Evolutionary conservation across 2,113 vertebrate species (phyloP).

Genomic region (Vombatus ursinus): DNA sequence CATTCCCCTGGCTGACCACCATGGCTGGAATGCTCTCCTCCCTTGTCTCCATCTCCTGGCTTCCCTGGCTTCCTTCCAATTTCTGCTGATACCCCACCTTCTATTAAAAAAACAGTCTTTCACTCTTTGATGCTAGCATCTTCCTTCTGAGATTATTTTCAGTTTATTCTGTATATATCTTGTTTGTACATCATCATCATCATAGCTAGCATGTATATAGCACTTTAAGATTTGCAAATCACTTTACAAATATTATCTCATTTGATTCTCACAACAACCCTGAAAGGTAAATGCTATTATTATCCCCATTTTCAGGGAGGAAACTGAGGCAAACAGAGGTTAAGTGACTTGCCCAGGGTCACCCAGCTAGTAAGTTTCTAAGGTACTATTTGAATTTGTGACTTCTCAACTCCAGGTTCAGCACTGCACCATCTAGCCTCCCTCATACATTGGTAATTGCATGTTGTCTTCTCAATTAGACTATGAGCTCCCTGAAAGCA

Average conservation of each 20-base stretch:
- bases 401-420: neutral
- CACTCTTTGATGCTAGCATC: neutral
- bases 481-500: neutral
- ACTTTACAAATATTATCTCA: neutral
- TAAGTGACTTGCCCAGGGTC: neutral
- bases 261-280: neutral
- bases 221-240: neutral
- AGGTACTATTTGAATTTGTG: neutral
- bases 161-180: neutral
- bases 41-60: neutral
- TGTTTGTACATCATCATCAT: neutral
- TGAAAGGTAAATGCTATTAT: neutral
- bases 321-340: neutral
- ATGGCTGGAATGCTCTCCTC: neutral
- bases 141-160: neutral
- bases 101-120: neutral
- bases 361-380: neutral
- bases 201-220: neutral
- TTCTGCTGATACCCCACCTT: neutral
- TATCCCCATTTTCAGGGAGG: neutral
- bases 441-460: neutral
- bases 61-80: neutral
- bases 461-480: neutral
- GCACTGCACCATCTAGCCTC: neutral
- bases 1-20: neutral